phyloP scores from a whole-genome alignment of 2,797 vertebrate genomes.

The Notolepis coatsorum region DNA sequence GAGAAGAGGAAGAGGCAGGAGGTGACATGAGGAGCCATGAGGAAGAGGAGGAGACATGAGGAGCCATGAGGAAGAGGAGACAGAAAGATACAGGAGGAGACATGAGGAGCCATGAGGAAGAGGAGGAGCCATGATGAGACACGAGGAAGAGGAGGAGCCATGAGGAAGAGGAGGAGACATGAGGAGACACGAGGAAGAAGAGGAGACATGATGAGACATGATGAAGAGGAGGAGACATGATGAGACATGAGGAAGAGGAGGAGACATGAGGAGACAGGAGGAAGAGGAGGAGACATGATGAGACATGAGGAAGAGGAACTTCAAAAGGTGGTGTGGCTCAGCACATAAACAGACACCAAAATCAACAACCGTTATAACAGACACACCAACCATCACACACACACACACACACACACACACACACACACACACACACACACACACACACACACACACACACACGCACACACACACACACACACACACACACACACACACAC shows the following conservation, averaged over 20 bases:
- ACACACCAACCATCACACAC: background rate
- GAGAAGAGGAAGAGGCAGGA: background rate
- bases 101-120: no score
- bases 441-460: conserved; percentile 3
- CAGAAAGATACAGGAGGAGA: background rate
- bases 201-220: background rate
- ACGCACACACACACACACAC: background rate
- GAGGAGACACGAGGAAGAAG: background rate
- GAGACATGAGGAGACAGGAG: no score
- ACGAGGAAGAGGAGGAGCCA: no score
- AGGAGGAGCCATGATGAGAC: background rate
- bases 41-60: no score
- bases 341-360: background rate
- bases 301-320: no score
- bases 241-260: no score
- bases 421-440: background rate
- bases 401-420: background rate
- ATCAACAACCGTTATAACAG: no score
- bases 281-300: no score
- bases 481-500: background rate
- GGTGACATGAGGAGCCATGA: no score
- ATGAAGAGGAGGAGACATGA: no score
- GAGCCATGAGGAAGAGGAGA: background rate
- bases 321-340: no score
- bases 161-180: no score